Base-by-base conservation (phyloP, 1,140 invertebrate genomes). In the Drosophila watanabei region DNA sequence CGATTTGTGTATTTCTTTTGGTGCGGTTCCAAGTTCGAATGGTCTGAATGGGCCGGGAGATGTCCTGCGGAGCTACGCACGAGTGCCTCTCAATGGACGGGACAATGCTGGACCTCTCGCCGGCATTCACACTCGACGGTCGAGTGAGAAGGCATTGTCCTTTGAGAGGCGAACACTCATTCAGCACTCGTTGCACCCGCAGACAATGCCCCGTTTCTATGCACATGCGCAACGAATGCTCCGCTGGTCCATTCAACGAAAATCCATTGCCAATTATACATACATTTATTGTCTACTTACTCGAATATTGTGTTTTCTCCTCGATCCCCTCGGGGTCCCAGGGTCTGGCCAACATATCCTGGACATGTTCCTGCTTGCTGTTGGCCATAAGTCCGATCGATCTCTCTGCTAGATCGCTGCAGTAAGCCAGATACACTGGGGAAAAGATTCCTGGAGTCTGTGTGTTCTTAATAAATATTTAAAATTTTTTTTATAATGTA, bases 211-310 rank as follows among this genome's bases (percentile, higher is more conserved):
- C 48, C 59, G 49, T 46, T 66, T 68, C 54, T 78, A 63, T 78
- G 85, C 84, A 88, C 83, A 87, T 87, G 83, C 83, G 84, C 80
- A 83, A 84, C 83, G 76, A 88, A 88, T 87, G 80, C 65, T 79
- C 65, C 75, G 65, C 49, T 52, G 51, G 65, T 46, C 78, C 43
- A 61, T 49, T 76, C 48, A 84, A 84, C 69, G 65, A 60, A 60
- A 70, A 80, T 69, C 60, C 57, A 65, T 75, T 69, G 56, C 76
- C 73, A 79, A 82, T 82, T 80, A 71, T 80, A 80, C 61, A 73
- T 68, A 72, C 77, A 68, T 77, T 69, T 61, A 64, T 77, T 77
- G 77, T 68, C 70, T 72, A 73, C 56, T 63, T 59, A 57, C 35
- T n/a, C 35, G 54, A 57, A 58, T 61, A 76, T 59, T 77, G 37